These are phyloP conservation scores for Gryllus bimaculatus DNA, from an alignment of 1,140 invertebrate species.

Conservation along the genomic window DNA sequence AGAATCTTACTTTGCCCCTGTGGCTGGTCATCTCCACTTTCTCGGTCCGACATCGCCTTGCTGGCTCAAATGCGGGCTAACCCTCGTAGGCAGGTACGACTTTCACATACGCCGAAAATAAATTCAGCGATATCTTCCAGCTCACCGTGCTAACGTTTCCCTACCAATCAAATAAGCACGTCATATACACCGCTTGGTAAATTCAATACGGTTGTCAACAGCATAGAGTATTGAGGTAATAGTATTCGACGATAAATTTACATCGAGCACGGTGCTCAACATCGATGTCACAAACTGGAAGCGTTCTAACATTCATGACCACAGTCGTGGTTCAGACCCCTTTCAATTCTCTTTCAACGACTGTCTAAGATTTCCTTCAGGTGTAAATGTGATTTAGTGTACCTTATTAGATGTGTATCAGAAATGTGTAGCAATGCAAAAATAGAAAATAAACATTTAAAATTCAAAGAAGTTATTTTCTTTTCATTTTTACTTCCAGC, in stretches of 20 bases:
- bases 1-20: constrained; percentile 40
- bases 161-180: neutral
- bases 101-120: neutral
- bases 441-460: no score
- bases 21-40: constrained; percentile 47
- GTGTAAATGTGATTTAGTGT: no score
- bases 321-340: no score
- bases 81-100: constrained; percentile 19
- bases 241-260: neutral
- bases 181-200: neutral
- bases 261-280: neutral
- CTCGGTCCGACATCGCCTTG: constrained; percentile 45
- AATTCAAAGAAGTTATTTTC: no score
- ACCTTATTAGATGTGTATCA: no score
- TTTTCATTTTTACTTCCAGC: no score
- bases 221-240: neutral
- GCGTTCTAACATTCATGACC: no score
- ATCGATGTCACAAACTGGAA: neutral
- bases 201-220: neutral
- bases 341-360: no score
- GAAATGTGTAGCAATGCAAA: no score
- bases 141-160: neutral
- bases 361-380: no score
- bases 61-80: constrained; percentile 30
- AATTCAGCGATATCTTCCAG: neutral